A percentile compares a stretch with the other conserved stretches of the same genome.
Evolutionary conservation across 1,140 invertebrate species (phyloP).

Genomic region (Panagrolaimus sp.): DNA sequence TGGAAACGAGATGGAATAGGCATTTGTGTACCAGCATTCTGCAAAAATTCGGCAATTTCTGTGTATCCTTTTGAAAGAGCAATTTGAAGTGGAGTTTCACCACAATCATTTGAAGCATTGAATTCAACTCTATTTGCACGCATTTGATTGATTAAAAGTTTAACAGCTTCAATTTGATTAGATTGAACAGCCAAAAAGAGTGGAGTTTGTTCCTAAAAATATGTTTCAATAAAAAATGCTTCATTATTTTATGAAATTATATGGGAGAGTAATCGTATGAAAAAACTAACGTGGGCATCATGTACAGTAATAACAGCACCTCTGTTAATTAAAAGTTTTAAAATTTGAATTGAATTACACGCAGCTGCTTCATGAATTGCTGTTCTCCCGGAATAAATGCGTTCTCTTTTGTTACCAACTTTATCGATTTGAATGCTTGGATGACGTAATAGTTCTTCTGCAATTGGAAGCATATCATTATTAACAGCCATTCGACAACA

Average conservation of each 20-base stretch:
- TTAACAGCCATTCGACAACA: not conserved
- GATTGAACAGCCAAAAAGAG: not conserved
- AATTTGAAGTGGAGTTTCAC: not conserved
- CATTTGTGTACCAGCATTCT: not conserved
- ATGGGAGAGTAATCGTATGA: no score
- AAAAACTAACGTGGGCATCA: not conserved
- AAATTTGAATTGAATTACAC: not conserved
- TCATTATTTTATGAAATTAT: no score
- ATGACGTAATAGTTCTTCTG: not conserved
- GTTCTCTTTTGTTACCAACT: not conserved
- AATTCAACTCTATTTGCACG: not conserved
- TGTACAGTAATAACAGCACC: not conserved
- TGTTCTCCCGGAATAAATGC: not conserved
- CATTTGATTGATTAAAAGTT: not conserved
- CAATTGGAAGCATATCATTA: not conserved
- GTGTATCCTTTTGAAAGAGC: no score
- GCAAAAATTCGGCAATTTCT: no score
- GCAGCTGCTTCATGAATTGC: not conserved
- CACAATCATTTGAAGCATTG: not conserved
- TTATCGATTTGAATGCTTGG: not conserved
- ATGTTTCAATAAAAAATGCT: not conserved
- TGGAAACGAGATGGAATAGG: no score
- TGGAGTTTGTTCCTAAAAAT: constrained; percentile 5
- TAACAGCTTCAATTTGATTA: not conserved
- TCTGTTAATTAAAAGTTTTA: not conserved